Evolutionary conservation across 2,113 vertebrate species (phyloP), one percentile per base, ranked within the genome.

Genomic region (Aplodontia rufa): DNA sequence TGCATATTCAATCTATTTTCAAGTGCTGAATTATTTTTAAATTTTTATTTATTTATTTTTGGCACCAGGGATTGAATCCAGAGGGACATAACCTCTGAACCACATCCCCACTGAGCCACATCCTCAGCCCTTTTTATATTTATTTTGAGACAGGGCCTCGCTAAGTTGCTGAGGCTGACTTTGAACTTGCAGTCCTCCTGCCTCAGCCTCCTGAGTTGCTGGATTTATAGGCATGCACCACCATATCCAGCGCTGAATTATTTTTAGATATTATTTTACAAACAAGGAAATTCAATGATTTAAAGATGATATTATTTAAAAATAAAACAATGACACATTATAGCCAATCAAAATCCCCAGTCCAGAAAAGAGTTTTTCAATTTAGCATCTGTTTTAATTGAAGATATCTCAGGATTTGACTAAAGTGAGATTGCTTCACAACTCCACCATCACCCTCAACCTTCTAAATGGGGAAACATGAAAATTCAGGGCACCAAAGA

Each of bases 241-340:
- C n/a, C n/a, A n/a, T n/a, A n/a, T n/a, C n/a, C n/a, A 94, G 49
- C 66, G 14, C 28, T 68, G 42, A 78, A 68, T 86, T 96, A 45
- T 84, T 88, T 81, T 89, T 86, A 87, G 62, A 66, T 35, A 40
- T 78, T 68, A 80, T 93, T 94, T 96, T 91, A 20, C 80, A 92
- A 89, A 92, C 4, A 78, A 86, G 51, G 86, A 32, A 89, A 58
- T 69, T 45, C 81, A 28, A 87, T 74, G 68, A 16, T 86, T 97
- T 79, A 58, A 86, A 94, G 82, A 87, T 79, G 58, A 64, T 78
- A 19, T 68, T 87, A 62, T 62, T 87, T 83, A 42, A 90, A 90
- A 71, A 87, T 60, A 42, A 91, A 93, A 55, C 19, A 47, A 35
- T 78, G 11, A 32, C 79, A 62, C 58, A 69, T 89, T 32, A 16